These are phyloP conservation scores for Xenopus borealis DNA, from an alignment of 2,113 vertebrate species.

Conservation along the genomic window DNA sequence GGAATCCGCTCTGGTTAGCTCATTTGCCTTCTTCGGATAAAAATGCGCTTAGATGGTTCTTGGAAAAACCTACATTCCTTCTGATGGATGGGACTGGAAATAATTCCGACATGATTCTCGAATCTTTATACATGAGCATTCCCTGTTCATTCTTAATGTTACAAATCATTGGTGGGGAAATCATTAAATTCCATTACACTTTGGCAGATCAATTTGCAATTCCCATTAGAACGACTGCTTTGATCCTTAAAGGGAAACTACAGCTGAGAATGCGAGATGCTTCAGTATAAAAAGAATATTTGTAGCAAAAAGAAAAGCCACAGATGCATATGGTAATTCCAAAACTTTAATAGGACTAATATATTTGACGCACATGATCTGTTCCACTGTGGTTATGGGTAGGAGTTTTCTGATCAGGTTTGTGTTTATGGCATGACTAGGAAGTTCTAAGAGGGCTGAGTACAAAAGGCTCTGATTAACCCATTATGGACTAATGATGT, in stretches of 20 bases:
- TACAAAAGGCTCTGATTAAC: no score
- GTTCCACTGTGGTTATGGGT: no score
- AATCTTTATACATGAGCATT: slow-evolving; percentile 3
- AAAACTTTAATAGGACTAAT: no score
- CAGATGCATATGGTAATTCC: no score
- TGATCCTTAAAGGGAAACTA: not conserved
- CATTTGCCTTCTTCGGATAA: not conserved
- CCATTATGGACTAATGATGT: no score
- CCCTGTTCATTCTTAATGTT: not conserved
- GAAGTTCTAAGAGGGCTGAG: no score
- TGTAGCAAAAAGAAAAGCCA: not conserved
- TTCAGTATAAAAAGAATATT: not conserved
- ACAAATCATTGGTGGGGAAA: slow-evolving; percentile 2
- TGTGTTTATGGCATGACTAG: no score
- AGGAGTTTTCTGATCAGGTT: no score
- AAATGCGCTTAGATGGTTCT: not conserved
- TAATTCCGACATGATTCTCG: not conserved
- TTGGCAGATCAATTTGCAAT: slow-evolving; percentile 1
- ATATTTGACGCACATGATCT: no score
- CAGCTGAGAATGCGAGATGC: not conserved
- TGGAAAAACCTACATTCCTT: not conserved
- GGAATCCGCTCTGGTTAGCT: not conserved
- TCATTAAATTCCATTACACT: not conserved
- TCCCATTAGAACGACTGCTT: not conserved
- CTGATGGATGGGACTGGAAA: not conserved